A percentile compares a stretch with the other conserved stretches of the same genome.
Evolutionary conservation across 2,797 vertebrate species (phyloP).

Genomic region (Hozukius guyotensis): DNA sequence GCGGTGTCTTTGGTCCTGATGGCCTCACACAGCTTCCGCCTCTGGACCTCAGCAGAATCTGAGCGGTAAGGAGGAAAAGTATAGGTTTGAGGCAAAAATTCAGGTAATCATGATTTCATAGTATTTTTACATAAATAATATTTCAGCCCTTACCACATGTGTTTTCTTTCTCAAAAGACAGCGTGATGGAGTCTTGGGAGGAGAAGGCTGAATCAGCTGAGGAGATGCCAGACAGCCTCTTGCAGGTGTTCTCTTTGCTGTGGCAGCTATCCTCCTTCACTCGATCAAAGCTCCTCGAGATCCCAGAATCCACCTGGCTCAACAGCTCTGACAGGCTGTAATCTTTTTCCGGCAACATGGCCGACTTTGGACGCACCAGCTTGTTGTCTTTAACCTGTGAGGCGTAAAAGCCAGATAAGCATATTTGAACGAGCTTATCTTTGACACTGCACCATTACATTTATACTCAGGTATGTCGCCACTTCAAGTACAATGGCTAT

Average conservation of each 20-base stretch:
- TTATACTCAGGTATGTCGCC: not conserved
- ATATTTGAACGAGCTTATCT: constrained; percentile 12
- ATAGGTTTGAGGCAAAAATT: not conserved
- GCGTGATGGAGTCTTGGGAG: constrained; percentile 94
- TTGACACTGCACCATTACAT: not conserved
- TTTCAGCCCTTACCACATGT: constrained; percentile 81
- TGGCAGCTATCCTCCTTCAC: constrained; percentile 90
- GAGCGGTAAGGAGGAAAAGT: not conserved
- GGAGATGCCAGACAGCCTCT: constrained; percentile 95
- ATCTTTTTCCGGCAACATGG: constrained; percentile 89
- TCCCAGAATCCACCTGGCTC: constrained; percentile 94
- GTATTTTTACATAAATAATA: not conserved
- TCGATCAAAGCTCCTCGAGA: constrained; percentile 90
- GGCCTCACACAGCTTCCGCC: constrained; percentile 92
- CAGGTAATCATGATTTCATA: not conserved
- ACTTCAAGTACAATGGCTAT: not conserved
- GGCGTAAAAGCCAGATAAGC: constrained; percentile 10
- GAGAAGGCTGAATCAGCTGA: constrained; percentile 98
- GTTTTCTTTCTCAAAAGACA: constrained; percentile 94
- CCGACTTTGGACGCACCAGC: constrained; percentile 83
- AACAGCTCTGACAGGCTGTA: constrained; percentile 93
- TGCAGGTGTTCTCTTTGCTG: constrained; percentile 88
- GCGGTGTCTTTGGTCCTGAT: constrained; percentile 91
- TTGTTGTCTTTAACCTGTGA: constrained; percentile 74
- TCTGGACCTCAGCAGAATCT: constrained; percentile 94